Evolutionary conservation across 1,140 invertebrate genomes (phyloP).

Genomic region (Stegodyphus mimosarum): DNA sequence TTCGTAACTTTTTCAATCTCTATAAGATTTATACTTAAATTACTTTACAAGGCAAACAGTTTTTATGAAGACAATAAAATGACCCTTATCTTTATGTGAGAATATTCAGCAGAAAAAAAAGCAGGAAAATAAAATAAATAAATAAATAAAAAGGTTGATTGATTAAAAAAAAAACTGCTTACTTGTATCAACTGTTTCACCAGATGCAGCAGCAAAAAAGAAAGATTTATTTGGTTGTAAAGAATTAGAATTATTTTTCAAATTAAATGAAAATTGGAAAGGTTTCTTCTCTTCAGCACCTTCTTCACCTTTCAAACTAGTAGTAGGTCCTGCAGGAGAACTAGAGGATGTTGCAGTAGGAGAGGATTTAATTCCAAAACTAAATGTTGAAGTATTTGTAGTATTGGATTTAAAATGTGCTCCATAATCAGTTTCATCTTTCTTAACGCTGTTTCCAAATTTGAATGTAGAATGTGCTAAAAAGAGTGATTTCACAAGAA

Average conservation of each 20-base stretch:
- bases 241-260: not conserved
- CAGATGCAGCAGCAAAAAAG: slow-evolving; percentile 5
- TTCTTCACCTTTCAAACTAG: slow-evolving; percentile 27
- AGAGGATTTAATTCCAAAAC: slow-evolving; percentile 56
- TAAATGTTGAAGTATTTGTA: slow-evolving; percentile 59
- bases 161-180: not conserved
- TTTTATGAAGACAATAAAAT: too few species aligned
- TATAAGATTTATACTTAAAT: too few species aligned
- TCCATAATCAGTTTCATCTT: slow-evolving; percentile 50
- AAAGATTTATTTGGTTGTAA: slow-evolving; percentile 10
- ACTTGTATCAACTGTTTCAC: slow-evolving; percentile 8
- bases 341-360: slow-evolving; percentile 14
- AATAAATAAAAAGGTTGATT: not conserved
- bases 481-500: not conserved
- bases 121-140: too few species aligned
- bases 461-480: not conserved
- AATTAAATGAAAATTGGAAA: slow-evolving; percentile 19
- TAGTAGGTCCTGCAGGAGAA: slow-evolving; percentile 9
- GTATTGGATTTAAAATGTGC: slow-evolving; percentile 51
- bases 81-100: too few species aligned
- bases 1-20: too few species aligned
- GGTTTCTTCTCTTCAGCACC: not conserved
- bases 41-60: too few species aligned
- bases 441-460: not conserved
- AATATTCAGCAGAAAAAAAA: not conserved